phyloP scores from a whole-genome alignment of 2,797 vertebrate species.

The Molossus molossus region DNA sequence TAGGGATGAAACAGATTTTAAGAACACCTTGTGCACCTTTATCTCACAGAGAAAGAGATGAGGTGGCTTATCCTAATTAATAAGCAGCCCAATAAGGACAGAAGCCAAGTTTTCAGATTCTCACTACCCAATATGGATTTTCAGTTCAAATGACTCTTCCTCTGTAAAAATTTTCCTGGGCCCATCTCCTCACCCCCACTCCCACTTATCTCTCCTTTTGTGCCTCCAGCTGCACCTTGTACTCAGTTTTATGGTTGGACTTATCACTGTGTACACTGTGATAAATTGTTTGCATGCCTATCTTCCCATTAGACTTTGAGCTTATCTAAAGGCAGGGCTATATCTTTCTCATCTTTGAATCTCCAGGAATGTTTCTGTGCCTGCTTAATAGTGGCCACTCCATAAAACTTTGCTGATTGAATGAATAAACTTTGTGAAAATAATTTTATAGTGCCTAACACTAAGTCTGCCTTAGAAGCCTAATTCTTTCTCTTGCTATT shows the following conservation, averaged over 20 bases:
- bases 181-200: neutral
- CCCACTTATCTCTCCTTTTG: constrained; percentile 43
- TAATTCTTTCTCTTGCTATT: constrained; percentile 61
- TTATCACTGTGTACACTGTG: constrained; percentile 69
- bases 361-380: constrained; percentile 45
- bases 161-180: constrained; percentile 50
- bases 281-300: constrained; percentile 76
- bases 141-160: constrained; percentile 62
- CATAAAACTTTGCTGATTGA: constrained; percentile 53
- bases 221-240: constrained; percentile 67
- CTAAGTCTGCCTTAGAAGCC: constrained; percentile 46
- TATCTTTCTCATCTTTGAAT: constrained; percentile 64
- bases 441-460: constrained; percentile 28
- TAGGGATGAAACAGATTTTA: constrained; percentile 27
- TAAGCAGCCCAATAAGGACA: constrained; percentile 42
- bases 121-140: constrained; percentile 57
- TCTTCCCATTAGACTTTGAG: constrained; percentile 73
- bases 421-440: constrained; percentile 17
- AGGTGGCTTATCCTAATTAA: constrained; percentile 9
- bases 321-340: constrained; percentile 57
- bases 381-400: constrained; percentile 36
- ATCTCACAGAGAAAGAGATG: constrained; percentile 55
- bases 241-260: constrained; percentile 62
- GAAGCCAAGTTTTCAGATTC: constrained; percentile 57
- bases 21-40: constrained; percentile 68